phyloP scores from a whole-genome alignment of 2,888 invertebrate species.

The Nowickia ferox region DNA sequence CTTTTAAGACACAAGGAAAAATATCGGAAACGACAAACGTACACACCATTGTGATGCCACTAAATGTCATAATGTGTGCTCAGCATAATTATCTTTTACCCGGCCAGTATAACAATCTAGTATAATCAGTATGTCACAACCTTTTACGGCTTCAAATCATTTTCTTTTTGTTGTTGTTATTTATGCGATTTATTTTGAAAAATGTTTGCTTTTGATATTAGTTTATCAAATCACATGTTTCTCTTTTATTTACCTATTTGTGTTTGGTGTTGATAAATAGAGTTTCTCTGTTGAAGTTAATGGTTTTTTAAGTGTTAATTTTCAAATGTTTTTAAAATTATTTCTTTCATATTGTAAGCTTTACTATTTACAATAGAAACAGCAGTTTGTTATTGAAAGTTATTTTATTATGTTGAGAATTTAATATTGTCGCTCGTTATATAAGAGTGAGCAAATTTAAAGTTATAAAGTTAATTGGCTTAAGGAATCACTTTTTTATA shows the following conservation, averaged over 20 bases:
- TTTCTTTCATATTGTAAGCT: neutral
- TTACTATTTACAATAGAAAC: neutral
- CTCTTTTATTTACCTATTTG: neutral
- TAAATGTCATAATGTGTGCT: too few species aligned
- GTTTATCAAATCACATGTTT: neutral
- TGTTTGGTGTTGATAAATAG: too few species aligned
- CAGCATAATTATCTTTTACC: neutral
- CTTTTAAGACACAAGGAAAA: too few species aligned
- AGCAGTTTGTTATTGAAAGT: neutral
- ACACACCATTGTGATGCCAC: too few species aligned
- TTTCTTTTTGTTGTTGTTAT: too few species aligned
- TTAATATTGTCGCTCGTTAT: neutral
- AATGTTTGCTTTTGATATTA: neutral
- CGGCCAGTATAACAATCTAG: neutral
- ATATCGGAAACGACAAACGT: too few species aligned
- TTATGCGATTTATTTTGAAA: neutral
- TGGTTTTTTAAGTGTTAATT: slow-evolving; percentile 25
- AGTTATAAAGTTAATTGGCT: too few species aligned
- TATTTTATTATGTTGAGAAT: neutral
- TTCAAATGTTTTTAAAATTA: neutral
- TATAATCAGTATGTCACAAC: too few species aligned
- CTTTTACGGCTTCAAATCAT: too few species aligned
- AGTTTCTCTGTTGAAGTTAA: neutral
- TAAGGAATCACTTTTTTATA: too few species aligned
- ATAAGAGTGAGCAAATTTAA: too few species aligned